Percentiles rank a stretch among this genome's conserved stretches.
These are phyloP conservation scores for Rhinopomastus cyanomelas DNA, from an alignment of 2,113 vertebrate species.

Conservation along the genomic window DNA sequence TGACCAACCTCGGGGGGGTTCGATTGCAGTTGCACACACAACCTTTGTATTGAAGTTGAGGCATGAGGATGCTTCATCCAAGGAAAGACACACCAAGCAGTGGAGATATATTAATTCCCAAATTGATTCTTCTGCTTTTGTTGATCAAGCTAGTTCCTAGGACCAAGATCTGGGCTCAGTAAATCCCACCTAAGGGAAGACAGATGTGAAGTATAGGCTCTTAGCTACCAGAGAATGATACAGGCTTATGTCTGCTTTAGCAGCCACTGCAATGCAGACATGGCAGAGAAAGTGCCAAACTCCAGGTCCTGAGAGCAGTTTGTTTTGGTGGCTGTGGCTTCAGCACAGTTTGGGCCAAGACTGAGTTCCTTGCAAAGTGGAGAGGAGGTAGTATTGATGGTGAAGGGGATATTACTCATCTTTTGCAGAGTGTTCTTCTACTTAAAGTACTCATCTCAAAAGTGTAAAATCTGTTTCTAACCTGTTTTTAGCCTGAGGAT, in stretches of 20 bases:
- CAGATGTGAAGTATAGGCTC: not conserved
- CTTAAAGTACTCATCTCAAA: not conserved
- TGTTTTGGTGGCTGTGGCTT: not conserved
- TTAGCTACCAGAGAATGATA: not conserved
- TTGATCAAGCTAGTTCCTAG: not conserved
- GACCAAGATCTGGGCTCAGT: not conserved
- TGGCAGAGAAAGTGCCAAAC: not conserved
- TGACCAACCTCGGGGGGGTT: accelerated
- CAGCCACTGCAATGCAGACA: not conserved
- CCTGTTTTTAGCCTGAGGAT: not conserved
- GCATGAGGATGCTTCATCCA: not conserved
- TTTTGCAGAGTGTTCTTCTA: not conserved
- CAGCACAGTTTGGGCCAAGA: not conserved
- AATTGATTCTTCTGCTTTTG: not conserved
- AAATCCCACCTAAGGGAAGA: not conserved
- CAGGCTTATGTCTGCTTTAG: not conserved
- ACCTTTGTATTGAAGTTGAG: not conserved
- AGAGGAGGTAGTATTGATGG: not conserved
- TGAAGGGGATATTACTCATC: conserved; percentile 1
- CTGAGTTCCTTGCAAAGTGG: not conserved
- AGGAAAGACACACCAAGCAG: not conserved
- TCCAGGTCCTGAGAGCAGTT: not conserved
- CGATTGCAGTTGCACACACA: not conserved
- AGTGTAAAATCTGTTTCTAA: not conserved
- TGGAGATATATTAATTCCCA: not conserved